phyloP scores from a whole-genome alignment of 2,113 vertebrate species.

The Sporophila hypoxantha region DNA sequence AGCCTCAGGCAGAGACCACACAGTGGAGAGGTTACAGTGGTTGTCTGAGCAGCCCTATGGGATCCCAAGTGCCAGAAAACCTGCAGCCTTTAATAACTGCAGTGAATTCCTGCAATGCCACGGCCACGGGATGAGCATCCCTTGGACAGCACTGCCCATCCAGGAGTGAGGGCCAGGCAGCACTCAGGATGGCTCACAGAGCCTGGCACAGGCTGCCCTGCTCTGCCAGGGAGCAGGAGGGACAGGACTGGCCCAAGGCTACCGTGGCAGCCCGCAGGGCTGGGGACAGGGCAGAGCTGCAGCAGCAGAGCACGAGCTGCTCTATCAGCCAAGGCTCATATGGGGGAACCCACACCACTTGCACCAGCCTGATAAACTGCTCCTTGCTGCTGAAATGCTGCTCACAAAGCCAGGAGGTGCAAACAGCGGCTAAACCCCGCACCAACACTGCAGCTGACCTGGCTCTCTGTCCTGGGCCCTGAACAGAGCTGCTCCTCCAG shows the following conservation, averaged over 20 bases:
- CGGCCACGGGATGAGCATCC: not conserved
- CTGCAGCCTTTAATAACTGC: not conserved
- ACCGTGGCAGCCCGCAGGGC: not conserved
- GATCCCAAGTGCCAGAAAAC: not conserved
- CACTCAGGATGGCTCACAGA: accelerated
- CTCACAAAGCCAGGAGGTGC: not conserved
- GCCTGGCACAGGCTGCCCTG: accelerated
- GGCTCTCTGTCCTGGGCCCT: not conserved
- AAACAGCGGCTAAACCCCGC: accelerated
- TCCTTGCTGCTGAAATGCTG: accelerated
- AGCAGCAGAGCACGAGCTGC: not conserved
- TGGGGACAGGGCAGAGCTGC: not conserved
- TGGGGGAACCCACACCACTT: accelerated
- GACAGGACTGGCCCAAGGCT: not conserved
- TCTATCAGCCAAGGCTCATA: not conserved
- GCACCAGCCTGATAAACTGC: not conserved
- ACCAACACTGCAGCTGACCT: not conserved
- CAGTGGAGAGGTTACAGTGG: not conserved
- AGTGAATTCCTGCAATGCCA: not conserved
- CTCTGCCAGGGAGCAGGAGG: accelerated
- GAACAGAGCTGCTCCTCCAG: not conserved
- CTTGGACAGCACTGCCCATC: not conserved
- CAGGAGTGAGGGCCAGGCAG: accelerated
- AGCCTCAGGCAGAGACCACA: not conserved
- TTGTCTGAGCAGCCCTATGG: not conserved